Evolutionary conservation across 2,113 vertebrate species (phyloP), one percentile per base, ranked within the genome.

Genomic region (Dasyornis broadbenti): DNA sequence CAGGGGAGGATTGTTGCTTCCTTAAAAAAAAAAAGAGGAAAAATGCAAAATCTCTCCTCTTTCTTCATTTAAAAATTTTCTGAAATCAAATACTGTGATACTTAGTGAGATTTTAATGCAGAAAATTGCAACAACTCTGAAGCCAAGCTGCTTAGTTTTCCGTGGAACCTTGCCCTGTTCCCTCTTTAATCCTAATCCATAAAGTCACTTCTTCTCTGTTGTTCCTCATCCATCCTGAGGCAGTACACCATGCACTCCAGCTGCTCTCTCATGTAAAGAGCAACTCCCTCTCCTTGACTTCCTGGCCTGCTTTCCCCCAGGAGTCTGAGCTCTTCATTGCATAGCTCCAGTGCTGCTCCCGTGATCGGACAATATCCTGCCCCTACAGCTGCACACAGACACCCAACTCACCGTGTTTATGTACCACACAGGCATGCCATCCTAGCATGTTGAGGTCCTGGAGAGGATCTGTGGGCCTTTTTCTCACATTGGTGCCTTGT

Each of bases 141-240:
- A 77, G 13, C 11, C 28, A 73, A 52, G 19, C 18, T 82, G 57
- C 3, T 47, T 49, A 12, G 13, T 35, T 82, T 90, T 90, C 31
- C 42, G 19, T 79, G 26, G 8, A 13, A 54, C 15, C 20, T 35
- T 65, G 14, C 30, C 30, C 9, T 39, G 1, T 53, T 24, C 17
- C 40, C 2, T 52, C 19, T 16, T n/a, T n/a, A n/a, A 45, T 45
- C 15, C 35, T 54, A 35, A 45, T 1, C 8, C 21, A 1, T 76
- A 30, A 76, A 2, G 3, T 56, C 0, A 0, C 28, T 28, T 19
- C 49, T 72, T 68, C 4, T 69, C 13, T 2, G 3, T 70, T 4
- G 0, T 18, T 52, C 6, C 21, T 66, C 9, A 31, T 42, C 20
- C 12, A 12, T 52, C 31, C 22, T 5, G 1, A 40, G 28, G 6